Conservation (phyloP, 2,888 invertebrate species). For the Scaptodrosophila latifasciaeformis region DNA sequence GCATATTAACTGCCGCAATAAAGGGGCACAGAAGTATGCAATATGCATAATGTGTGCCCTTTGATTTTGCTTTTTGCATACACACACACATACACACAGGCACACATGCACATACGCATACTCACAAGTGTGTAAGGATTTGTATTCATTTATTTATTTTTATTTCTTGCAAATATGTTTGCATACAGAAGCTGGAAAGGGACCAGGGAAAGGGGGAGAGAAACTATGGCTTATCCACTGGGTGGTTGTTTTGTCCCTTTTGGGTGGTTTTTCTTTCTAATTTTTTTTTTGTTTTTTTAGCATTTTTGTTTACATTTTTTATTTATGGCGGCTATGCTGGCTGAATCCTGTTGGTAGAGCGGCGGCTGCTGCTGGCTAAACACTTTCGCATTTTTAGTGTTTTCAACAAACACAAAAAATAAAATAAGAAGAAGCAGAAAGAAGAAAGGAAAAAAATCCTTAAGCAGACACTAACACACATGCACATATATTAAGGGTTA, state of each 20-base stretch:
- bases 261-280: not conserved
- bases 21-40: slow-evolving; percentile 33
- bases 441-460: no score
- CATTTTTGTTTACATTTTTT: slow-evolving; percentile 45
- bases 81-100: slow-evolving; percentile 28
- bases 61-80: slow-evolving; percentile 52
- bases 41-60: slow-evolving; percentile 61
- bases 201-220: no score
- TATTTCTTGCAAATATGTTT: slow-evolving; percentile 32
- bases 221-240: no score
- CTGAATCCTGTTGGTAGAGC: not conserved
- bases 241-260: no score
- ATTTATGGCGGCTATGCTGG: slow-evolving; percentile 32
- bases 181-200: no score
- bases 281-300: slow-evolving; percentile 48
- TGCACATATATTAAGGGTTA: slow-evolving; percentile 11
- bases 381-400: slow-evolving; percentile 47
- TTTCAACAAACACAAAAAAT: slow-evolving; percentile 37
- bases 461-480: slow-evolving; percentile 14
- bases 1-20: not conserved
- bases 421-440: no score
- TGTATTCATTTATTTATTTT: slow-evolving; percentile 48
- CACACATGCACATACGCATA: slow-evolving; percentile 38
- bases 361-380: slow-evolving; percentile 36
- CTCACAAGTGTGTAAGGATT: slow-evolving; percentile 17